Evolutionary conservation across 35 echinoderm and acorn worm genomes (phyloP), one percentile per base, ranked within the genome.

Genomic region (Heliocidaris tuberculata): DNA sequence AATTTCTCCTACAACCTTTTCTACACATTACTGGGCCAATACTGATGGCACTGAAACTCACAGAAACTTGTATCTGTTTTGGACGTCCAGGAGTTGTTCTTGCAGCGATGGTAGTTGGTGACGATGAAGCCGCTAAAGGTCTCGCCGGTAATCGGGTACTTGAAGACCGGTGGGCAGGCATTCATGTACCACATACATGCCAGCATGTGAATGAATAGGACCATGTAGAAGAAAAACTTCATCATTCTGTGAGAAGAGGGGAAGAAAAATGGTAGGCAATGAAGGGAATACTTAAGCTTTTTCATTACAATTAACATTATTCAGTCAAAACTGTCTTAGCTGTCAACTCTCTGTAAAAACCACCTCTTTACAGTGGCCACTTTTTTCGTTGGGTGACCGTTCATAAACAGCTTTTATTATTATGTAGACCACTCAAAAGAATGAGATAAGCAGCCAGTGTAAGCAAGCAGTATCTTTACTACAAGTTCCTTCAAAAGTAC

Each of bases 151-250:
- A 54, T 32, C 31, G 50, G 94, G n/a, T 31, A 86, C 31, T 30
- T 93, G 88, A 96, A 96, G 27, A 96, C 92, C 1, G 98, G 98
- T 30, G 88, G 97, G 50, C 98, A 99, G 29, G 98, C 98, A 52
- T 97, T 97, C 94, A 99, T 96, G 86, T 97, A 99, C 98, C 98
- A 99, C 85, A 97, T 93, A 61, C 98, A 99, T 9, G 98, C 97
- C 91, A 97, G 86, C 54, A 96, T 94, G 94, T 99, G 98, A 49
- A 99, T 97, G 85, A 99, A 99, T 86, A 99, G 96, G 27, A 97
- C 94, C 94, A 99, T 85, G 95, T 97, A 99, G 92, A 99, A 99
- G 94, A 97, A 96, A 92, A 99, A 99, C 92, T 99, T 99, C 94
- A 97, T 86, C 90, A 96, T 97, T 86, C 98, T 98, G 96, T 48